phyloP scores from a whole-genome alignment of 2,888 invertebrate species.

The Cepaea hortensis region DNA sequence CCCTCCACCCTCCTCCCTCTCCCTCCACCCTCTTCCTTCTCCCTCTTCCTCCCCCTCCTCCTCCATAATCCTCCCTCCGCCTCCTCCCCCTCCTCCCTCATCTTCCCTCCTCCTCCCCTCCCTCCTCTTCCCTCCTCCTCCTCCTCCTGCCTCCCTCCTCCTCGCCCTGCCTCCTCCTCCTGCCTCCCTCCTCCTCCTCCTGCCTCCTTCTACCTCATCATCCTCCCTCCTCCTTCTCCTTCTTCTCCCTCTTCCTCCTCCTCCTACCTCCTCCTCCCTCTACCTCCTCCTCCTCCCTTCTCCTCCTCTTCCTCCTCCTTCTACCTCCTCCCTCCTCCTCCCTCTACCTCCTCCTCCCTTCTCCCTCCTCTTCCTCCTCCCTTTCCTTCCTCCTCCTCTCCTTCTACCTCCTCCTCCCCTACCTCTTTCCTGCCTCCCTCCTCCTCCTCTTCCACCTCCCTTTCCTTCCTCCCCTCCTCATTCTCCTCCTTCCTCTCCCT shows the following conservation, averaged over 20 bases:
- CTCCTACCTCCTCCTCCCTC: too few species aligned
- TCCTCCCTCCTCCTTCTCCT: neutral
- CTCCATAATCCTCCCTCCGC: too few species aligned
- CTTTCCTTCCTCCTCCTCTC: neutral
- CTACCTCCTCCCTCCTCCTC: neutral
- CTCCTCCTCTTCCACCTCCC: neutral
- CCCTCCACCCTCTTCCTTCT: too few species aligned
- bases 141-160: too few species aligned
- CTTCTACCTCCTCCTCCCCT: too few species aligned
- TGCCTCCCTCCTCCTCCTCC: too few species aligned
- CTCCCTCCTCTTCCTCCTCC: neutral
- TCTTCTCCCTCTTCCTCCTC: too few species aligned
- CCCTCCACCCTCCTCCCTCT: too few species aligned
- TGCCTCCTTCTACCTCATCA: too few species aligned
- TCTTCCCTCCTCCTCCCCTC: neutral
- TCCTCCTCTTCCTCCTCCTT: neutral
- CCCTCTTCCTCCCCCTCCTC: too few species aligned
- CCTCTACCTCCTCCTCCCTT: neutral
- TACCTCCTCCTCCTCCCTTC: neutral
- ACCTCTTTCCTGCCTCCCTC: neutral
- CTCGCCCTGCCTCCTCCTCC: too few species aligned
- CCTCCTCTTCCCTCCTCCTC: neutral
- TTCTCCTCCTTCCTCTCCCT: neutral
- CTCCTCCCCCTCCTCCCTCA: too few species aligned
- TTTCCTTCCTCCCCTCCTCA: neutral